Base-by-base conservation (phyloP, 2,113 vertebrate species). In the Brienomyrus brachyistius region DNA sequence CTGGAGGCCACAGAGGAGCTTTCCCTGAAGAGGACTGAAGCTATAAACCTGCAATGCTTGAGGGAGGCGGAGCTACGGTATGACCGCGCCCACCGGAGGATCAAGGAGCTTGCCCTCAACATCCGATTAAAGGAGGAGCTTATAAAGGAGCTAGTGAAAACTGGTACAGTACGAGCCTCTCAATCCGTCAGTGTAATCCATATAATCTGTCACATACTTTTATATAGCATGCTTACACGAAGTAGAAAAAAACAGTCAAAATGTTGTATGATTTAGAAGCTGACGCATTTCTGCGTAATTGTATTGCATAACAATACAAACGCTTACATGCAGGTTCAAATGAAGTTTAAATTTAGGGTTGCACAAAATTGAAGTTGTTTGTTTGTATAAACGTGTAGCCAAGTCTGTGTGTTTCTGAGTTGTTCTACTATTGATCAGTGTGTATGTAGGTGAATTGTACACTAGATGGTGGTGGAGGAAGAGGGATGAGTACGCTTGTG, bases 71-170 rank as follows among this genome's bases (percentile, higher is more conserved):
- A 96, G 90, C 88, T 96, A 74, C 94, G 93, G 92, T 90, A 96
- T 23, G 92, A 90, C 47, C 91, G 94, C 87, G 92, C 94, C 31
- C 92, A 97, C 91, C 96, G 95, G 93, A 97, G 95, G 93, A 96
- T 97, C 92, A 96, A 93, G 91, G 96, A 97, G 91, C 96, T 98
- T 92, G 94, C 95, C 43, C 92, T 97, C 93, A 97, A 95, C 91
- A 97, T 99, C 91, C 95, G 91, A 92, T 96, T 97, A 95, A 98
- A 98, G 91, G 97, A 98, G 92, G 96, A 97, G 90, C 96, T 99
- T 83, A 97, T 97, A 91, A 96, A 96, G 94, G 97, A 97, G 85
- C 94, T 98, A 90, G 92, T 96, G 89, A 97, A 95, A 96, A 98
- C 97, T 94, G 97, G 97, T 93, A 84, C 52, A 91, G 77, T 50